Base-by-base conservation (phyloP, 2,888 invertebrate genomes). In the Blastobasis adustella region DNA sequence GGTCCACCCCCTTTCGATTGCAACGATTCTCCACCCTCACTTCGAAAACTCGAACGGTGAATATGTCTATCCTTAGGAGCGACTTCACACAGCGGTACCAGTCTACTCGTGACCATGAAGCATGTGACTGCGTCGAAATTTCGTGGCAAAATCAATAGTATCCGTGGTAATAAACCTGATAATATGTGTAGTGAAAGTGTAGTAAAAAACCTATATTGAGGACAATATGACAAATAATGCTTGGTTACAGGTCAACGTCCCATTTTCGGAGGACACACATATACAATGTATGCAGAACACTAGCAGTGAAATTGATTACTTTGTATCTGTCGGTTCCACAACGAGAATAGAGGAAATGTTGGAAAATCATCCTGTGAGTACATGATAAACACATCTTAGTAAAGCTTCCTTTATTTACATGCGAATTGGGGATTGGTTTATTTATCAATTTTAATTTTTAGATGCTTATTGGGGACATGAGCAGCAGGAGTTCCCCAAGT, bases 261-360 rank as follows among this genome's bases (percentile, higher is more conserved):
- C 92, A 47, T 93, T 94, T 68, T 90, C 92, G 49, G 89, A 90
- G 51, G 92, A 92, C 52, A 94, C 94, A 7, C 90, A 91, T 58
- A 94, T 95, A 63, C 93, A 93, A 66, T 92, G 94, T 67, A 92
- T 93, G 61, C 92, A 93, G 69, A 93, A 94, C 68, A 92, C 93
- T 40, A 91, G 91, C 45, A 91, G 92, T 64, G 94, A 93, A 65
- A 93, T 95, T 61, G 94, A 95, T 75, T 95, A 94, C 71, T 92
- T 95, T 58, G 95, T 95, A 37, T 93, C 94, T 23, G 93, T 93
- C 49, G 93, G 93, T 23, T 84, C 88, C 8, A 86, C 86, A 46
- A 84, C 81, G 51, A 78, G 87, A 62, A 88, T 89, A 54, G 89
- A 89, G 62, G 88, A 88, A 59, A 85, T 89, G 82, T 65, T 89